Evolutionary conservation across 2,797 vertebrate species (phyloP).

Genomic region (Ctenosaura bakeri): DNA sequence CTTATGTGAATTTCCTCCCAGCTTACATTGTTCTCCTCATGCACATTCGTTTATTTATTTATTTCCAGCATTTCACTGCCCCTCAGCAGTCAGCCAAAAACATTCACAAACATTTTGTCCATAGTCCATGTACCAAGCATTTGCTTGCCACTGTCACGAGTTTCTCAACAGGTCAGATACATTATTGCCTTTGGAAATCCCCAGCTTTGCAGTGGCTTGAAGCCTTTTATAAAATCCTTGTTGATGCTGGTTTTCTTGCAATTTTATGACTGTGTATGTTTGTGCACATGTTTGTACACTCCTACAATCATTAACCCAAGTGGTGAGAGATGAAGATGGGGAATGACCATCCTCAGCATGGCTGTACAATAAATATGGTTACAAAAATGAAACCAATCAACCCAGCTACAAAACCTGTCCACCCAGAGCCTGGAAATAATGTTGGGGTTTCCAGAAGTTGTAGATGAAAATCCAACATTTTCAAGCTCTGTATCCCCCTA

Average conservation of each 20-base stretch:
- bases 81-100: neutral
- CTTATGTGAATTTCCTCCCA: too few species aligned
- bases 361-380: neutral
- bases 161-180: neutral
- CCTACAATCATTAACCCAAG: neutral
- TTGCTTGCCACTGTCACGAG: neutral
- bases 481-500: too few species aligned
- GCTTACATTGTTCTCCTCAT: neutral
- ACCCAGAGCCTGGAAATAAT: too few species aligned
- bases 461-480: too few species aligned
- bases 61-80: neutral
- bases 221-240: neutral
- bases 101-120: neutral
- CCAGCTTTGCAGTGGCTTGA: neutral
- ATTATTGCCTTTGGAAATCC: neutral
- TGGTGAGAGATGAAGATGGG: neutral
- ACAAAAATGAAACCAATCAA: neutral
- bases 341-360: neutral
- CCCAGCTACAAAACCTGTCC: neutral
- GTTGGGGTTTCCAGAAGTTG: too few species aligned
- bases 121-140: too few species aligned
- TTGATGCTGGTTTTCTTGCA: neutral
- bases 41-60: neutral
- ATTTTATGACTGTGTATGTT: neutral
- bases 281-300: neutral